Percentiles rank a stretch among this genome's conserved stretches.
Evolutionary conservation across 2,797 vertebrate species (phyloP).

Genomic region (Sphenodon punctatus): DNA sequence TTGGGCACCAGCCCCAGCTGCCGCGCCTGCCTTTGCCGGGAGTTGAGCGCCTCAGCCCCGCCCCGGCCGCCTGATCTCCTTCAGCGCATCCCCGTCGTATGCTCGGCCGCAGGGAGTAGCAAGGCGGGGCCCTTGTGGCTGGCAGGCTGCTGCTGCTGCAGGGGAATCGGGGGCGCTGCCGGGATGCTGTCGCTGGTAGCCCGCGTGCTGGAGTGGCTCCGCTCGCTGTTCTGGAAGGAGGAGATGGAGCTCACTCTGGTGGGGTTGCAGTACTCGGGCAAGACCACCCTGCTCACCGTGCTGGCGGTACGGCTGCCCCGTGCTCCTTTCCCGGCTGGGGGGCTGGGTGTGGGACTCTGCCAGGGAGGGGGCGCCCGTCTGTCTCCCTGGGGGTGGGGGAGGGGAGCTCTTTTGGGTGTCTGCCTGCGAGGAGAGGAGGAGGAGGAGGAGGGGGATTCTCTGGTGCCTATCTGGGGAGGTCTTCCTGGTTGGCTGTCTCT

Average conservation of each 20-base stretch:
- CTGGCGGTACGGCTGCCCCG: slow-evolving; percentile 71
- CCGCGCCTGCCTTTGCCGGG: too few species aligned
- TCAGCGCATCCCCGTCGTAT: background rate
- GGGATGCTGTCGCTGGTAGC: slow-evolving; percentile 78
- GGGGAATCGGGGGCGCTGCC: slow-evolving; percentile 47
- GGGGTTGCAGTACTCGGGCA: slow-evolving; percentile 81
- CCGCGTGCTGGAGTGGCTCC: slow-evolving; percentile 80
- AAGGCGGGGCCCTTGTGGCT: slow-evolving; percentile 10
- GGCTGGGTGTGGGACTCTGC: too few species aligned
- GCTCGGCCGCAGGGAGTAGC: slow-evolving; percentile 42
- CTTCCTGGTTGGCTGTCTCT: background rate
- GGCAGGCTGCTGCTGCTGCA: slow-evolving; percentile 36
- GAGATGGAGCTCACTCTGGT: slow-evolving; percentile 82
- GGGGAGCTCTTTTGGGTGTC: too few species aligned
- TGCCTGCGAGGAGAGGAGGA: too few species aligned
- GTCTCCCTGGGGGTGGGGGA: too few species aligned
- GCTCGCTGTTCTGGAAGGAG: slow-evolving; percentile 81
- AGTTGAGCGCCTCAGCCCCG: too few species aligned
- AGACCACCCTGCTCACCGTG: slow-evolving; percentile 81
- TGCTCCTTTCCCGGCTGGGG: too few species aligned
- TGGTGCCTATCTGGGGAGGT: too few species aligned
- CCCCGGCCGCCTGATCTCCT: background rate
- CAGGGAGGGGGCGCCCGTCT: background rate
- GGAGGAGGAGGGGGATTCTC: too few species aligned
- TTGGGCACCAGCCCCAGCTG: too few species aligned